Conservation (phyloP, 2,888 invertebrate species). For the Dasypogon diadema region DNA sequence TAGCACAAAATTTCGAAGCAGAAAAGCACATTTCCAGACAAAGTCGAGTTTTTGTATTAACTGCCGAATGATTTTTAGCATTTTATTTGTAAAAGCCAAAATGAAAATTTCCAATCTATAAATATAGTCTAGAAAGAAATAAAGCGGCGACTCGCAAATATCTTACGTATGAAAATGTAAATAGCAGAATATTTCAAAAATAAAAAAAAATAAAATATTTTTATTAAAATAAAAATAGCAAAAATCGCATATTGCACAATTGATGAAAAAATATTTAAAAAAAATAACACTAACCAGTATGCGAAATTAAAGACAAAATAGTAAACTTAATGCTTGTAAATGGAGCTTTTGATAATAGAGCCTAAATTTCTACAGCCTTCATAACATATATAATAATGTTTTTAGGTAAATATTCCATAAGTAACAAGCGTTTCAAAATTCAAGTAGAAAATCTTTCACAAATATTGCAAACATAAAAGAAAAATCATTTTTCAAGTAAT, state of each 20-base stretch:
- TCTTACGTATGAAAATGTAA: not conserved
- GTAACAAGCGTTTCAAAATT: slow-evolving; percentile 38
- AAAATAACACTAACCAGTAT: slow-evolving; percentile 4
- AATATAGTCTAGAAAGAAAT: slow-evolving; percentile 18
- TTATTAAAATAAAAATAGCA: slow-evolving; percentile 8
- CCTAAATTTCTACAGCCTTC: slow-evolving; percentile 36
- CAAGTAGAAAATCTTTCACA: slow-evolving; percentile 27
- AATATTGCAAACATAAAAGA: slow-evolving; percentile 42
- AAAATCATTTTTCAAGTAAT: not conserved
- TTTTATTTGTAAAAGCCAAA: not conserved
- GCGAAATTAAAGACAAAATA: slow-evolving; percentile 2
- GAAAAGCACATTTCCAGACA: not conserved
- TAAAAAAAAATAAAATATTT: slow-evolving; percentile 12
- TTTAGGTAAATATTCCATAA: slow-evolving; percentile 29
- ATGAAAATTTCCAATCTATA: not conserved
- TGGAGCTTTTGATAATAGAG: slow-evolving; percentile 38
- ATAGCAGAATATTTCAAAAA: slow-evolving; percentile 41
- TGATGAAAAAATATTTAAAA: not conserved
- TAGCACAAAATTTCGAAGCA: not conserved
- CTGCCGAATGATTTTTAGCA: not conserved
- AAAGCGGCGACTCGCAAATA: slow-evolving; percentile 45
- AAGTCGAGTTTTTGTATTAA: not conserved
- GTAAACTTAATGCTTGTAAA: slow-evolving; percentile 43
- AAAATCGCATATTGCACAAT: slow-evolving; percentile 23
- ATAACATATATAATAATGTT: slow-evolving; percentile 19